Evolutionary conservation across 1,140 invertebrate species (phyloP).

Genomic region (Brachionus rotundiformis): DNA sequence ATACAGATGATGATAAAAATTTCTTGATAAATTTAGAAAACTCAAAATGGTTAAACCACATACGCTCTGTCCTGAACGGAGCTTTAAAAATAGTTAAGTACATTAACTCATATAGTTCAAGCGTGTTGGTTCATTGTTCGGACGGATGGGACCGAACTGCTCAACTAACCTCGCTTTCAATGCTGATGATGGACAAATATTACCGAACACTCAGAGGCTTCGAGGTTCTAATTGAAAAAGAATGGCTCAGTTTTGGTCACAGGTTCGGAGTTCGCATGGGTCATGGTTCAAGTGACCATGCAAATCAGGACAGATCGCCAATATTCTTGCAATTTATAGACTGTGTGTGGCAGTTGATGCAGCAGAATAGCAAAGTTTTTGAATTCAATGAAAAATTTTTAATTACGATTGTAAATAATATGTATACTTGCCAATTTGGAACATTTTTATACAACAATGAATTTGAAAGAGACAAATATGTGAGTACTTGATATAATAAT

Average conservation of each 20-base stretch:
- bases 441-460: conserved; percentile 89
- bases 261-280: conserved; percentile 73
- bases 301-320: conserved; percentile 70
- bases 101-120: conserved; percentile 69
- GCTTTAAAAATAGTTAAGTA: background rate
- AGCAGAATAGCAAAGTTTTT: conserved; percentile 72
- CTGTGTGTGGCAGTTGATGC: conserved; percentile 85
- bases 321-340: conserved; percentile 97
- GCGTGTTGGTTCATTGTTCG: conserved; percentile 87
- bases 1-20: conserved; percentile 27
- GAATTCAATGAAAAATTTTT: conserved; percentile 97
- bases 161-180: conserved; percentile 86
- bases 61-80: conserved; percentile 46
- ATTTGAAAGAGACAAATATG: conserved; percentile 68
- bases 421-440: conserved; percentile 95
- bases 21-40: conserved; percentile 65
- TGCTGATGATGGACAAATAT: conserved; percentile 87
- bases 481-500: no score
- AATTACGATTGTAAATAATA: conserved; percentile 89
- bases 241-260: conserved; percentile 95
- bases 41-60: conserved; percentile 81
- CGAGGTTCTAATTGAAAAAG: conserved; percentile 83
- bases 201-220: conserved; percentile 91
- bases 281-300: conserved; percentile 11
- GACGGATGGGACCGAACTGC: conserved; percentile 96